phyloP scores from a whole-genome alignment of 2,797 vertebrate species.

The Rhinophrynus dorsalis region DNA sequence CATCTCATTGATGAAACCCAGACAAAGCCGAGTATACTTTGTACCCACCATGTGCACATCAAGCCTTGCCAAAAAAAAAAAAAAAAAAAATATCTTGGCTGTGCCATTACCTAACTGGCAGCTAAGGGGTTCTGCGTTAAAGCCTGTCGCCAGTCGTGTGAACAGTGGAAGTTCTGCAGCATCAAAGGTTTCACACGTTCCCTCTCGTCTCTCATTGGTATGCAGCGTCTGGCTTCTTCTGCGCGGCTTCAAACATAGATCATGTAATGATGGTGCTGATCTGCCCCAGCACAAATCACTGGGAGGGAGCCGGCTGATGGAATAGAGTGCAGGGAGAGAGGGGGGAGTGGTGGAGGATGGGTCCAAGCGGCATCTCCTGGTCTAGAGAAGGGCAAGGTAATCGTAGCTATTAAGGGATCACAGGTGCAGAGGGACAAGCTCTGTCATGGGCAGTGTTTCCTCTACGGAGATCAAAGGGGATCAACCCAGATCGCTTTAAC shows the following conservation, averaged over 20 bases:
- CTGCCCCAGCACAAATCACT: constrained; percentile 36
- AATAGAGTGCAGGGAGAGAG: neutral
- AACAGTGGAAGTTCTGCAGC: constrained; percentile 17
- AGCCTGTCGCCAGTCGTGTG: neutral
- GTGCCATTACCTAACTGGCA: neutral
- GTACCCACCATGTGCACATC: too few relatives aligned
- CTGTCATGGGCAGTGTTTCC: too few relatives aligned
- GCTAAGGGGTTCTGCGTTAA: constrained; percentile 9
- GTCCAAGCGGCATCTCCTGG: neutral
- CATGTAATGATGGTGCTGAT: constrained; percentile 47
- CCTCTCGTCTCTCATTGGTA: constrained; percentile 40
- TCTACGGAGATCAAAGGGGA: too few relatives aligned
- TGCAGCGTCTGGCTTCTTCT: constrained; percentile 45
- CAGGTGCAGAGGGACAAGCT: constrained; percentile 25
- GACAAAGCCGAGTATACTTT: too few relatives aligned
- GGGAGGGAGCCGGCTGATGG: constrained; percentile 34
- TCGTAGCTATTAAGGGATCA: constrained; percentile 39
- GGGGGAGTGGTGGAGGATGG: neutral
- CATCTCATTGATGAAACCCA: too few relatives aligned
- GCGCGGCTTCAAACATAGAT: constrained; percentile 47
- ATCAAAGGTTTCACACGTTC: constrained; percentile 9
- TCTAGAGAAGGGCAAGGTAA: constrained; percentile 6
- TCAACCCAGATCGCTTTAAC: too few relatives aligned
- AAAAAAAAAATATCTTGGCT: neutral
- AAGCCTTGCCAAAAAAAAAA: too few relatives aligned